Base-by-base conservation (phyloP, 2,888 invertebrate genomes). In the Tuta absoluta region DNA sequence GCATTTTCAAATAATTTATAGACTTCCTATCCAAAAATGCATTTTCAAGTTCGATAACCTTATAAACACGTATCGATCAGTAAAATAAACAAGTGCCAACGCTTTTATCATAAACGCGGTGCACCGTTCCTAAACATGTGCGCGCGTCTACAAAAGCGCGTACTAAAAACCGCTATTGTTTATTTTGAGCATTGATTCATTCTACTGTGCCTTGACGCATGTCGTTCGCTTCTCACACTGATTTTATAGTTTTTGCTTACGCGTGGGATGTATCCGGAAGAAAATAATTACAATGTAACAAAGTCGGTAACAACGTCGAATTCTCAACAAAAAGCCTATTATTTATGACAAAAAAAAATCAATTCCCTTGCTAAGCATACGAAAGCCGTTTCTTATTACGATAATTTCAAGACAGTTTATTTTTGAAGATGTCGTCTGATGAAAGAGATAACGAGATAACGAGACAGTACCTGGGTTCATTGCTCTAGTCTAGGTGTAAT, bases 381-480 rank as follows among this genome's bases (percentile, higher is more conserved):
- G n/a, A n/a, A n/a, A 4, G 45, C 45, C n/a, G 45, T 17, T 45
- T 45, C 8, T 4, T 4, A n/a, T 17, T 5, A n/a, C 14, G 14
- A 7, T 14, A n/a, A n/a, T 19, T 10, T 10, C 17, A 21, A n/a
- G 1, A 21, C 1, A 21, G 49, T 19, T 19, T 49, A 33, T 24
- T 12, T 28, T 56, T 24, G 10, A 33, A 53, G 28, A 24, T 56
- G 17, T 10, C 56, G 33, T 56, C n/a, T 33, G 38, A 19, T 62
- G 62, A 62, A 60, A 66, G 45, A 17, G 4, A n/a, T n/a, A n/a
- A 45, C n/a, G n/a, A 17, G n/a, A 17, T 17, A 12, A 64, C 45
- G 53, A 64, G 56, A 62, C 19, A 38, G 17, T 62, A 49, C 33
- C 28, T 58, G 62, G 62, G 57, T 63, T 59, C 28, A 57, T 62